phyloP scores from a whole-genome alignment of 2,113 vertebrate species.

The Rhinopomastus cyanomelas region DNA sequence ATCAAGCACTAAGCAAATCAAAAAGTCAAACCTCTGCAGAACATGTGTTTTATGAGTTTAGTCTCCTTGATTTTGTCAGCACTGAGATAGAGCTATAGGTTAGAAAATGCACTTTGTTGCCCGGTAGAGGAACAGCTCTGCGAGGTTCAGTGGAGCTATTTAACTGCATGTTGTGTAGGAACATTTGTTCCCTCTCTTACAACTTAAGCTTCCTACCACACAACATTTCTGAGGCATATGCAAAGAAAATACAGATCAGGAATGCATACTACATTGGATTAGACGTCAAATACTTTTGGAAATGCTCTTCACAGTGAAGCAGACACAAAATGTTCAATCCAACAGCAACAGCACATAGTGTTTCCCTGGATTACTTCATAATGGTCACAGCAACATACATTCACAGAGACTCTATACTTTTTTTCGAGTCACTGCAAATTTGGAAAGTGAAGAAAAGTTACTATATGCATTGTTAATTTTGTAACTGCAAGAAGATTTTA shows the following conservation, averaged over 20 bases:
- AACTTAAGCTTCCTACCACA: neutral
- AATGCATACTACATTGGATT: neutral
- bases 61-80: neutral
- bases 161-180: neutral
- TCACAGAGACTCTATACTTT: neutral
- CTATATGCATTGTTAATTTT: slow-evolving; percentile 64
- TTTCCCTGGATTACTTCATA: neutral
- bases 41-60: neutral
- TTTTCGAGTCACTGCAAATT: neutral
- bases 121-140: neutral
- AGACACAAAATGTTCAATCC: neutral
- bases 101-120: neutral
- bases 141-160: neutral
- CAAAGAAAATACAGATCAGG: neutral
- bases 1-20: neutral
- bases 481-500: slow-evolving; percentile 61
- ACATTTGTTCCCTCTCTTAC: neutral
- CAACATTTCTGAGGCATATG: neutral
- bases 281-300: neutral
- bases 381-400: neutral
- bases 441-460: neutral
- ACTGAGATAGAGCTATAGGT: neutral
- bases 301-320: neutral
- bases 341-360: neutral
- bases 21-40: neutral